Evolutionary conservation across 1,140 invertebrate species (phyloP).

Genomic region (Euura lappo): DNA sequence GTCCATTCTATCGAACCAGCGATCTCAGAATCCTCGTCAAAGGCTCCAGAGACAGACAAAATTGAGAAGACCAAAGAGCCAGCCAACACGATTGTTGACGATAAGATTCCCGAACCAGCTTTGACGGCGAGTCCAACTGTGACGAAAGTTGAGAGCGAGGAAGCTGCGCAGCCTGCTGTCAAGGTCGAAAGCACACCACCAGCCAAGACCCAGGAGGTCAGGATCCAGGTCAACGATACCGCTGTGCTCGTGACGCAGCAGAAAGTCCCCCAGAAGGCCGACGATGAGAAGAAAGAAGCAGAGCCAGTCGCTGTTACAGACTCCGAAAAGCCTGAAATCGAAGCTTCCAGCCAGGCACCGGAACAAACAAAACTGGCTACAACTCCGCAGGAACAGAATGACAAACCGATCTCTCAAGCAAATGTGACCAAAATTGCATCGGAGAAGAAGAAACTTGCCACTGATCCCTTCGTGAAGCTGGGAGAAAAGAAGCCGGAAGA

Average conservation of each 20-base stretch:
- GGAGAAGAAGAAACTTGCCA: neutral
- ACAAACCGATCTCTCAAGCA: neutral
- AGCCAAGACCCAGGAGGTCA: slow-evolving; percentile 20
- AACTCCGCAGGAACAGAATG: neutral
- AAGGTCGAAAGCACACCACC: slow-evolving; percentile 14
- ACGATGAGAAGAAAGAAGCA: neutral
- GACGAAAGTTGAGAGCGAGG: slow-evolving; percentile 10
- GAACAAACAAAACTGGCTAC: slow-evolving; percentile 17
- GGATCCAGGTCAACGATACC: slow-evolving; percentile 17
- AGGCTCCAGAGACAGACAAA: slow-evolving; percentile 23
- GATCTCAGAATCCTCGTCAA: slow-evolving; percentile 19
- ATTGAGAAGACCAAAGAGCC: slow-evolving; percentile 32
- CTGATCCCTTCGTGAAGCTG: slow-evolving; percentile 37
- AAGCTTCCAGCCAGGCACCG: neutral
- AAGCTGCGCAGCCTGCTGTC: neutral
- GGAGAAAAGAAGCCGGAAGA: slow-evolving; percentile 33
- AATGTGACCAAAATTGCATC: neutral
- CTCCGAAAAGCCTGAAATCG: neutral
- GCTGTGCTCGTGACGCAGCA: slow-evolving; percentile 24
- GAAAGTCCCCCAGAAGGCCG: neutral
- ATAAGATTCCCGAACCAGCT: slow-evolving; percentile 23
- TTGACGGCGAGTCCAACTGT: neutral
- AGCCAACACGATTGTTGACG: slow-evolving; percentile 26
- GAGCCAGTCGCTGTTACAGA: neutral
- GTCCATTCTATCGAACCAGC: no score